Base-by-base conservation (phyloP, 2,888 invertebrate genomes). In the Daptonema setosum region DNA sequence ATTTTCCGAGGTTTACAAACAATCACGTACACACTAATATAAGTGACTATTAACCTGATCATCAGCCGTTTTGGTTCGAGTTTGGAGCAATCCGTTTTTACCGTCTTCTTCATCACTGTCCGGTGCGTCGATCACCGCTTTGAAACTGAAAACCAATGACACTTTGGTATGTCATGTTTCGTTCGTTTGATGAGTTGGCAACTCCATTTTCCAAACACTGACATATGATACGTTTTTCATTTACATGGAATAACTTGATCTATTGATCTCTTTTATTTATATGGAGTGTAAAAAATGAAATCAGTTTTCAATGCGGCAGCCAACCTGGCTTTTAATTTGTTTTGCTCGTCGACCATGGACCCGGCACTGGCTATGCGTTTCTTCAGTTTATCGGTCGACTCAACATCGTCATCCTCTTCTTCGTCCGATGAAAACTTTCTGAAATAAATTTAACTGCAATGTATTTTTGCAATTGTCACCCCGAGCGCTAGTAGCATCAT, bases 31-130 rank as follows among this genome's bases (percentile, higher is more conserved):
- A 5, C 3, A 22, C 22, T 22, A 45, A 45, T 17, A 14, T 22
- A n/a, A 17, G n/a, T 45, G 5, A 22, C n/a, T 45, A 45, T 17
- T 17, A 5, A 70, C 72, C 63, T 68, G 62, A 59, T 73, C 70
- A 35, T 65, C 66, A 47, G 63, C 60, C 2, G 70, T 67, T 62
- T 72, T 74, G 20, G 62, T 61, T 28, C 67, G 57, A 28, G 64
- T 62, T 8, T 54, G 58, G 63, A 78, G 76, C 28, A 72, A 58
- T 54, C 72, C 8, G 8, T 35, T n/a, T n/a, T n/a, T 70, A 20
- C 71, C 72, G 28, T 72, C 74, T 22, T 64, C 65, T 17, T 8
- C 11, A 8, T 35, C 11, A 17, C 17, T 17, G 35, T 35, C 35
- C 11, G 17, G 35, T 8, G 35, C 17, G 35, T 8, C 35, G 35